Evolutionary conservation across 2,888 invertebrate genomes (phyloP).

Genomic region (Syrista parreyssii): DNA sequence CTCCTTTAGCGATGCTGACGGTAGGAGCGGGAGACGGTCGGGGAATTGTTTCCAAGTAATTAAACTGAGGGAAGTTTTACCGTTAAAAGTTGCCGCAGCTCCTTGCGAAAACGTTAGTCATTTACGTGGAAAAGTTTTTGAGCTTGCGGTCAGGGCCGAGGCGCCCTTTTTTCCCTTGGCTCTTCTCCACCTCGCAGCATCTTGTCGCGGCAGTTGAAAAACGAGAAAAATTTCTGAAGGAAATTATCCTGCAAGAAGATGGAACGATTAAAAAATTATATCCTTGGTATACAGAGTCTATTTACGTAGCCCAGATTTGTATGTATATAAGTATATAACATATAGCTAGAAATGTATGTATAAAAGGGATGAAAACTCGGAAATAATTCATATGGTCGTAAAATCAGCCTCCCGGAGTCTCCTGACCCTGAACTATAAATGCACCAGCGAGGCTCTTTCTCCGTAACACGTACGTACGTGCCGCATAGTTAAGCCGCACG

Average conservation of each 20-base stretch:
- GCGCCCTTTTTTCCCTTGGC: background rate
- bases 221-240: background rate
- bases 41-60: constrained; percentile 64
- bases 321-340: background rate
- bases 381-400: background rate
- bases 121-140: constrained; percentile 41
- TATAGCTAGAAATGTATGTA: too few relatives aligned
- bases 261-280: background rate
- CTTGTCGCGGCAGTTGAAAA: background rate
- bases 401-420: constrained; percentile 21
- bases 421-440: constrained; percentile 58
- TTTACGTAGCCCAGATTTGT: background rate
- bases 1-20: background rate
- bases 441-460: constrained; percentile 37
- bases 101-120: constrained; percentile 28
- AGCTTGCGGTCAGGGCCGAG: constrained; percentile 40
- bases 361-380: background rate
- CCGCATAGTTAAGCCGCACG: constrained; percentile 26
- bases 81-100: constrained; percentile 53
- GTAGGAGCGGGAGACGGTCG: constrained; percentile 19
- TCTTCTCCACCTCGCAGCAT: background rate
- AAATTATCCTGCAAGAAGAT: background rate
- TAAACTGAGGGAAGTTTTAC: constrained; percentile 61
- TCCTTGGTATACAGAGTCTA: background rate
- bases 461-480: constrained; percentile 21